phyloP scores from a whole-genome alignment of 2,797 vertebrate species.

The Thripadectes ignobilis region DNA sequence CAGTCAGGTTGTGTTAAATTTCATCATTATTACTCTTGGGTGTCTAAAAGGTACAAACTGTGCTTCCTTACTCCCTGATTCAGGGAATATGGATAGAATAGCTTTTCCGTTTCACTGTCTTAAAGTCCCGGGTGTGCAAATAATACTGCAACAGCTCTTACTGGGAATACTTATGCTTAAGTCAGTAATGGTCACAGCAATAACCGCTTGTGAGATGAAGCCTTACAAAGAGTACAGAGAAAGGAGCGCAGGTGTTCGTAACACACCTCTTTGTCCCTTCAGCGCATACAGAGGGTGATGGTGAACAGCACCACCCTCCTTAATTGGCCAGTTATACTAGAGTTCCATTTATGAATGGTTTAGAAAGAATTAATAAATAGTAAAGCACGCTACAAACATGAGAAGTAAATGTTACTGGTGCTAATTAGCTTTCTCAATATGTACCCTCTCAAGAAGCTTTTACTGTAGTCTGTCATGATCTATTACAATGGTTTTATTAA shows the following conservation, averaged over 20 bases:
- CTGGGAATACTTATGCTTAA: background rate
- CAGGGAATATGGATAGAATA: background rate
- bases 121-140: background rate
- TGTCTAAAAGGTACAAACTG: background rate
- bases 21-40: background rate
- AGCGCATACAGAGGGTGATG: background rate
- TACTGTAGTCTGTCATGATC: background rate
- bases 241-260: background rate
- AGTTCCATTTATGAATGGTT: conserved; percentile 33
- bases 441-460: background rate
- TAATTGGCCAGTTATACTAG: background rate
- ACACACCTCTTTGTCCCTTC: background rate
- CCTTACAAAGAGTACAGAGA: background rate
- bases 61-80: background rate
- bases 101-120: background rate
- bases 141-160: background rate
- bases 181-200: background rate
- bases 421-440: background rate
- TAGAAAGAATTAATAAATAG: conserved; percentile 3
- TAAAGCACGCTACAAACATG: background rate
- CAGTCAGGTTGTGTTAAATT: background rate
- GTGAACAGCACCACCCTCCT: background rate
- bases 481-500: conserved; percentile 16
- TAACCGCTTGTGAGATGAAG: background rate
- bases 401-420: background rate